A percentile compares a stretch with the other conserved stretches of the same genome.
Conservation (phyloP, 2,113 vertebrate species). For the Labeo rohita region DNA sequence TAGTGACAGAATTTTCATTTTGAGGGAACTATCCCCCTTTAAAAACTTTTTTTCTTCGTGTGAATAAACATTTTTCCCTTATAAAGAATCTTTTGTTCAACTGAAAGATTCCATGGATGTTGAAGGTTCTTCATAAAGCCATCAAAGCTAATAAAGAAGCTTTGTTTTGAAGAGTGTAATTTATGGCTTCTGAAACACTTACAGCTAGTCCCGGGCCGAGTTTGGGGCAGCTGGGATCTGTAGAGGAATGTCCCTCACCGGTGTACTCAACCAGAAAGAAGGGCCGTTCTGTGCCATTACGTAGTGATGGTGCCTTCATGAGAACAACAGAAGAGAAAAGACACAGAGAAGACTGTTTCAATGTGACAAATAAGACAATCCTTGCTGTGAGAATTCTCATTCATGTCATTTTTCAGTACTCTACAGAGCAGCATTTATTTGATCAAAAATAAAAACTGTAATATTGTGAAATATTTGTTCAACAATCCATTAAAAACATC, state of each 20-base stretch:
- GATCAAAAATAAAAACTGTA: too few species aligned
- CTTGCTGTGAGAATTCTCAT: background rate
- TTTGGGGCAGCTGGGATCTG: conserved; percentile 75
- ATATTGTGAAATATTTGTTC: too few species aligned
- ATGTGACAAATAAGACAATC: background rate
- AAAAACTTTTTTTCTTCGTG: background rate
- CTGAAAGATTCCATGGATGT: background rate
- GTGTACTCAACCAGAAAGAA: conserved; percentile 79
- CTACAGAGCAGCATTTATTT: background rate
- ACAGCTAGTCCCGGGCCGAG: conserved; percentile 77
- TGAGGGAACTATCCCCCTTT: too few species aligned
- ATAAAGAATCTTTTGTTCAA: background rate
- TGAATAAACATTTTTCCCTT: background rate
- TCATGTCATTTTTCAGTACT: background rate
- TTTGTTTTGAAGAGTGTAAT: background rate
- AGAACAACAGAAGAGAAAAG: background rate
- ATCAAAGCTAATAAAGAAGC: background rate
- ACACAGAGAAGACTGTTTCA: background rate
- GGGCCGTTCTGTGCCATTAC: conserved; percentile 69
- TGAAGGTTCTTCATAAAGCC: background rate
- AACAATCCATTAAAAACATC: too few species aligned
- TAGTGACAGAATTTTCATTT: too few species aligned
- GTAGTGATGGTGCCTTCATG: conserved; percentile 70
- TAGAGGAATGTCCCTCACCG: conserved; percentile 70
- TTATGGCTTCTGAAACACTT: conserved; percentile 54